phyloP scores from a whole-genome alignment of 2,888 invertebrate species.

The Chloromyia formosa region DNA sequence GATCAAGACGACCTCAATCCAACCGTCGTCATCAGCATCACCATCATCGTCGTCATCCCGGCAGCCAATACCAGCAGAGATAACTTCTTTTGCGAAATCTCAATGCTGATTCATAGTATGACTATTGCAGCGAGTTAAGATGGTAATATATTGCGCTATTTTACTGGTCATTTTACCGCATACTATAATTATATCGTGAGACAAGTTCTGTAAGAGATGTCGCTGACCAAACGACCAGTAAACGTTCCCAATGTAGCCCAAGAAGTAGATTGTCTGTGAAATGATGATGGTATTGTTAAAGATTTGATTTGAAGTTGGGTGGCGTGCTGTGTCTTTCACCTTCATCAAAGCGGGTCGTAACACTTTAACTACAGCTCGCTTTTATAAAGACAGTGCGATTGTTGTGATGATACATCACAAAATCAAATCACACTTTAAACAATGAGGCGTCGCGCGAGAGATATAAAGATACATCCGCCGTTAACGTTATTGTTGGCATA shows the following conservation, averaged over 20 bases:
- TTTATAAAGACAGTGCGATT: too few species aligned
- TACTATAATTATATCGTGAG: conserved; percentile 4
- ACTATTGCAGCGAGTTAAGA: neutral
- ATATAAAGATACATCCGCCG: neutral
- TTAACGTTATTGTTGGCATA: neutral
- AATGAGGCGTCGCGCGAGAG: neutral
- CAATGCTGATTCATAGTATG: neutral
- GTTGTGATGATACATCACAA: neutral
- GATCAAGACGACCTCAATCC: too few species aligned
- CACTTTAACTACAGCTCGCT: neutral
- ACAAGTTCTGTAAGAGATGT: neutral
- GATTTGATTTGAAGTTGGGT: neutral
- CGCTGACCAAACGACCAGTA: conserved; percentile 3
- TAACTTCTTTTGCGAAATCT: neutral
- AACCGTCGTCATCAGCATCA: too few species aligned
- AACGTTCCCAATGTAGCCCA: neutral
- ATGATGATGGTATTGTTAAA: too few species aligned
- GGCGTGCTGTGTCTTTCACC: neutral
- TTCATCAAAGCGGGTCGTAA: neutral
- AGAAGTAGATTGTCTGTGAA: neutral
- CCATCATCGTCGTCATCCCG: too few species aligned
- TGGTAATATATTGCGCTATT: neutral
- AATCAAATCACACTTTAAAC: neutral
- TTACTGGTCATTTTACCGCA: neutral
- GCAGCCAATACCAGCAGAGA: neutral